Evolutionary conservation across 2,888 invertebrate genomes (phyloP).

Genomic region (Rhagium mordax): DNA sequence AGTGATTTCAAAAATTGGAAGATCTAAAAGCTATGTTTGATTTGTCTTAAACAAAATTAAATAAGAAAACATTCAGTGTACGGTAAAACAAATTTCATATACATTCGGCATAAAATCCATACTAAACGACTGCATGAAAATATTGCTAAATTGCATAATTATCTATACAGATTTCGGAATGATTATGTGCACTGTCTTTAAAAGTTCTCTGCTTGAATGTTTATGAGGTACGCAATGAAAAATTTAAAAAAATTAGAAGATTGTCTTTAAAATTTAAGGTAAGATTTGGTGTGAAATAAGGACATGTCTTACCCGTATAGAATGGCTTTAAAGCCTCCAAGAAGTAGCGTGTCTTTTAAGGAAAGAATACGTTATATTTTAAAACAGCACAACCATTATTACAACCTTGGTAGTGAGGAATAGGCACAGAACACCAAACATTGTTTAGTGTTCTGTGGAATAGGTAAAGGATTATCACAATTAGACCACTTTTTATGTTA

Average conservation of each 20-base stretch:
- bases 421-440: neutral
- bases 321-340: neutral
- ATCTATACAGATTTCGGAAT: neutral
- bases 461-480: too few relatives aligned
- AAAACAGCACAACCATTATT: neutral
- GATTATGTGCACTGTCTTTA: neutral
- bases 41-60: too few relatives aligned
- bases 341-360: constrained; percentile 6
- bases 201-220: neutral
- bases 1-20: neutral
- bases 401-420: neutral
- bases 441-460: too few relatives aligned
- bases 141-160: constrained; percentile 16
- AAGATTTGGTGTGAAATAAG: constrained; percentile 3
- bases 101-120: neutral
- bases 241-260: constrained; percentile 7
- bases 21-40: too few relatives aligned
- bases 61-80: neutral
- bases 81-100: neutral
- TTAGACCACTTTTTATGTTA: too few relatives aligned
- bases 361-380: constrained; percentile 23
- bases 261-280: constrained; percentile 21
- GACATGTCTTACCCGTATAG: constrained; percentile 6
- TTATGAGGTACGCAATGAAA: constrained; percentile 5
- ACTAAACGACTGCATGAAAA: constrained; percentile 23